These are phyloP conservation scores for Xiphorhynchus elegans DNA, from an alignment of 2,113 vertebrate genomes.

Conservation along the genomic window DNA sequence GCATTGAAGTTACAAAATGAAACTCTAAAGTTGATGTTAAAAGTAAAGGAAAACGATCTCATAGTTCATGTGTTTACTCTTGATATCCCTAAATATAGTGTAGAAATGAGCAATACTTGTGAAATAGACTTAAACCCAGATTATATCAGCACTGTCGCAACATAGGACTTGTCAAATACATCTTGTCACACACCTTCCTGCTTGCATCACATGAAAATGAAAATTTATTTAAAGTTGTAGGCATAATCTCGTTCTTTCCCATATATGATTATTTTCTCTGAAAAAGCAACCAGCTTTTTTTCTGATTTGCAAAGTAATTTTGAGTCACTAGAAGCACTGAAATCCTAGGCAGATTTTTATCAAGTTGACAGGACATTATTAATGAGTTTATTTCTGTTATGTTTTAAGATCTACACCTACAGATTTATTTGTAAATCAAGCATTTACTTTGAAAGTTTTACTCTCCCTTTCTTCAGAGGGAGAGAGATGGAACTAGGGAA, in stretches of 20 bases:
- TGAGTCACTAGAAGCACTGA: background rate
- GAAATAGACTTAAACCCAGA: conserved; percentile 57
- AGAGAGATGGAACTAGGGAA: background rate
- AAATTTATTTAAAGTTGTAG: conserved; percentile 41
- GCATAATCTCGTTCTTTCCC: conserved; percentile 9
- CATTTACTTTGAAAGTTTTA: background rate
- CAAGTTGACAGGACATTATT: background rate
- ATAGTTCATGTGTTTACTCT: conserved; percentile 41
- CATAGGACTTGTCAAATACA: conserved; percentile 23
- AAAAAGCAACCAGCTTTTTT: background rate
- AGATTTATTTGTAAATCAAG: background rate
- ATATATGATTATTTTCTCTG: background rate
- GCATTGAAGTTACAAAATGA: conserved; percentile 53
- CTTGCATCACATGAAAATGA: conserved; percentile 47
- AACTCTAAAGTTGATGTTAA: conserved; percentile 42
- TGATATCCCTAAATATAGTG: conserved; percentile 51
- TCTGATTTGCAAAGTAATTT: background rate
- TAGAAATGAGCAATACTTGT: conserved; percentile 54
- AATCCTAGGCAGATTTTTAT: background rate
- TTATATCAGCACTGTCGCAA: conserved; percentile 25
- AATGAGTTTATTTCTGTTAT: background rate
- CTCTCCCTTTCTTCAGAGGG: background rate
- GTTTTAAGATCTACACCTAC: background rate
- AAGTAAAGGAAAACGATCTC: conserved; percentile 20
- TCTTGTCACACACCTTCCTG: background rate